Conservation (phyloP, 2,113 vertebrate genomes). For the Rhagologus leucostigma region DNA sequence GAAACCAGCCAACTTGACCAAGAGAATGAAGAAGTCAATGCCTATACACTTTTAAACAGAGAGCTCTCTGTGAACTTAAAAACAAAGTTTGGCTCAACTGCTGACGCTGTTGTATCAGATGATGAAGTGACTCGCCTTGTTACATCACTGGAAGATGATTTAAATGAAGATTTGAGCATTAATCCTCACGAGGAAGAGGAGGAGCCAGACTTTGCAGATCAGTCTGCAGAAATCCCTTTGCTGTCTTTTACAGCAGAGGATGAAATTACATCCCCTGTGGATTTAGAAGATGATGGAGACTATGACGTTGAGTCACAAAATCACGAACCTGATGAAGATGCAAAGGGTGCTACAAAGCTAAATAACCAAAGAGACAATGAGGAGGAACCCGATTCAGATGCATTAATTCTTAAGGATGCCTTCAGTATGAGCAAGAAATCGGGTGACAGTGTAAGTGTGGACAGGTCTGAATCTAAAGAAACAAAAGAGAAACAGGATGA, state of each 20-base stretch:
- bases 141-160: constrained; percentile 73
- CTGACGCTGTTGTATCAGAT: constrained; percentile 82
- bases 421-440: constrained; percentile 61
- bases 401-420: constrained; percentile 63
- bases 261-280: neutral
- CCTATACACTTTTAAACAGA: constrained; percentile 69
- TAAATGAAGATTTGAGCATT: constrained; percentile 62
- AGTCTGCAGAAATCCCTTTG: constrained; percentile 58
- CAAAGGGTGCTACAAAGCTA: constrained; percentile 28
- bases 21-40: constrained; percentile 54
- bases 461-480: constrained; percentile 60
- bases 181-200: constrained; percentile 32
- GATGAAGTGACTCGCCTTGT: constrained; percentile 83
- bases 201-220: constrained; percentile 33
- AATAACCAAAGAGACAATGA: constrained; percentile 30
- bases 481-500: constrained; percentile 14
- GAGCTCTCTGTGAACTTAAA: constrained; percentile 74
- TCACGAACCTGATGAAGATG: neutral
- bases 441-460: neutral
- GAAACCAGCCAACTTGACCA: constrained; percentile 44
- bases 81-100: constrained; percentile 84
- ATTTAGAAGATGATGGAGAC: neutral
- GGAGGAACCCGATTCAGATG: constrained; percentile 12
- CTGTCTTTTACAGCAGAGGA: constrained; percentile 65
- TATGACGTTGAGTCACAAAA: neutral